Base-by-base conservation (phyloP, 2,797 vertebrate genomes). In the Halcyon chelicuti region DNA sequence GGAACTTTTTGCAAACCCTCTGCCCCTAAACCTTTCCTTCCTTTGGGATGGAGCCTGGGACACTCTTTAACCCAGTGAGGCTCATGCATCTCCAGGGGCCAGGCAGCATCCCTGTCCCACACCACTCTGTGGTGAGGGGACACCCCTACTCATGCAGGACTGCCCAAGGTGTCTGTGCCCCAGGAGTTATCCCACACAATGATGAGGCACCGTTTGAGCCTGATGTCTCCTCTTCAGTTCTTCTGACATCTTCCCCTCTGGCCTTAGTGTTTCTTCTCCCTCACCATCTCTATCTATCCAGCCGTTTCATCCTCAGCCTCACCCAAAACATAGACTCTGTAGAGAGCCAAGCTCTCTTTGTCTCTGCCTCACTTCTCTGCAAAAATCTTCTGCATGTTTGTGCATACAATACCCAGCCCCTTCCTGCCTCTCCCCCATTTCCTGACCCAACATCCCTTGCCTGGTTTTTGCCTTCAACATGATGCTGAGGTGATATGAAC, bases 371-470 rank as follows among this genome's bases (percentile, higher is more conserved):
- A 16, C 13, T 39, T 74, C 25, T 47, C 51, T 63, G 20, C 47
- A 87, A 77, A 49, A 87, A 26, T 8, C 4, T 47, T 40, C 31
- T 49, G 13, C 22, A 6, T 39, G 37, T 42, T 75, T 51, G 37
- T 72, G 29, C 35, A 6, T 23, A 29, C 15, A 58, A 15, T 7
- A 12, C 28, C 6, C 33, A 55, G 39, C 2, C 47, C n/a, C 51
- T 57, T 66, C 44, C 54, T 62, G 14, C 10, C 42, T 80, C 29
- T 80, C 25, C 3, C 7, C 33, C 8, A 5, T 35, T 66, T 37
- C n/a, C 23, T 54, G 28, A 47, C 7, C 33, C n/a, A 62, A 29
- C 25, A 33, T 21, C 8, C 2, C 3, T 5, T 0, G 0, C 21
- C 46, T 71, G 9, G 4, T 26, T 83, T 70, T 37, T 54, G 15